These are phyloP conservation scores for Drosophila prosaltans DNA, from an alignment of 1,140 invertebrate genomes.

Conservation along the genomic window DNA sequence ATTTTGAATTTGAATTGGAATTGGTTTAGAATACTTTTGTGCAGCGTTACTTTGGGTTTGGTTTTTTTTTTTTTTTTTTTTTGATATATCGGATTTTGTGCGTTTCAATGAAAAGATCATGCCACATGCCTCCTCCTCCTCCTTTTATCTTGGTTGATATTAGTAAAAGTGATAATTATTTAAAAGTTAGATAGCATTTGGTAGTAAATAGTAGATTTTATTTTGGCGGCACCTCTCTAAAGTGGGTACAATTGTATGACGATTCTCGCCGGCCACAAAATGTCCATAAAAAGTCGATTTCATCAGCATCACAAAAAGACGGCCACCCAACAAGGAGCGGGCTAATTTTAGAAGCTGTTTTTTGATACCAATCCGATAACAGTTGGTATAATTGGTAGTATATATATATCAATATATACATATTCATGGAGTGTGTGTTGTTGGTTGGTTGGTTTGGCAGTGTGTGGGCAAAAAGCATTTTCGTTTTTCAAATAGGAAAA, in stretches of 20 bases:
- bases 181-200: not conserved
- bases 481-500: conserved; percentile 27
- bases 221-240: conserved; percentile 86
- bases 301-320: conserved; percentile 94
- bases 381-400: not conserved
- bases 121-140: conserved; percentile 4
- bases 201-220: conserved; percentile 12
- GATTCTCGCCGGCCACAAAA: conserved; percentile 98
- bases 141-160: not conserved
- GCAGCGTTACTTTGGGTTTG: not conserved
- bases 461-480: conserved; percentile 13
- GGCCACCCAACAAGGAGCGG: conserved; percentile 92
- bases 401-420: not conserved
- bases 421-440: not conserved
- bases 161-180: not conserved
- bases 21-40: not conserved
- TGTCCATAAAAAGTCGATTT: conserved; percentile 98
- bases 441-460: conserved; percentile 4
- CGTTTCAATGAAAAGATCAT: not conserved
- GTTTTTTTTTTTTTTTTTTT: not conserved
- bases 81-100: conserved; percentile 1
- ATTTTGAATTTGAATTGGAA: not conserved
- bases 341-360: conserved; percentile 94
- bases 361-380: conserved; percentile 11
- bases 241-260: conserved; percentile 92